These are phyloP conservation scores for Drosophila macrospina DNA, from an alignment of 2,888 invertebrate genomes.

Conservation along the genomic window DNA sequence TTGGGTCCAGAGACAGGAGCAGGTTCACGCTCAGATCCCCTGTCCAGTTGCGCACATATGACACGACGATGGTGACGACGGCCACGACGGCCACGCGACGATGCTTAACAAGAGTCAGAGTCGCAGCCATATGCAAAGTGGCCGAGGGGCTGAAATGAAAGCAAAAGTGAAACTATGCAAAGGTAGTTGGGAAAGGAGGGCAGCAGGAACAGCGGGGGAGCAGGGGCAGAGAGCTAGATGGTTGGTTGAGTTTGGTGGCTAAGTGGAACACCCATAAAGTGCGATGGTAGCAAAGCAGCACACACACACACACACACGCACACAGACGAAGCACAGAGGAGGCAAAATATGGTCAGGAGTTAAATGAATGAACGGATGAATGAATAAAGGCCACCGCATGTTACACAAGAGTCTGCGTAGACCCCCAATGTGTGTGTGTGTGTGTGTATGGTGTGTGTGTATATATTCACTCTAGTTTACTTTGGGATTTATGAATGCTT, in stretches of 20 bases:
- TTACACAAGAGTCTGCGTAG: constrained; percentile 69
- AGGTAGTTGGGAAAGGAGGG: not conserved
- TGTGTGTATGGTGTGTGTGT: constrained; percentile 33
- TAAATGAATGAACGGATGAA: constrained; percentile 80
- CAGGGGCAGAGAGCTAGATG: not conserved
- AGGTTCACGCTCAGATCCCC: not conserved
- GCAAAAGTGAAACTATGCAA: constrained; percentile 77
- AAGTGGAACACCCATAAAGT: constrained; percentile 53
- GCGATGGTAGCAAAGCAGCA: constrained; percentile 31
- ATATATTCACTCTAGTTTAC: constrained; percentile 78
- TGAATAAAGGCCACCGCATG: constrained; percentile 80
- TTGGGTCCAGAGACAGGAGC: not conserved
- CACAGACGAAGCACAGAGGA: constrained; percentile 34
- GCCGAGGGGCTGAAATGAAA: constrained; percentile 63
- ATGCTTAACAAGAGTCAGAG: constrained; percentile 20
- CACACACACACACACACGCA: constrained; percentile 4
- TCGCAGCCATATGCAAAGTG: constrained; percentile 56
- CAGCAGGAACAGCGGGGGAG: no score
- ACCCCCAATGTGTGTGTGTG: constrained; percentile 24
- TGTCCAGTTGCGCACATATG: constrained; percentile 24
- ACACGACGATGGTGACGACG: constrained; percentile 42
- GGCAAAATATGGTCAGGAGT: constrained; percentile 67
- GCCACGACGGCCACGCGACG: constrained; percentile 45
- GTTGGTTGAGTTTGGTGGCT: constrained; percentile 21
- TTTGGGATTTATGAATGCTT: constrained; percentile 85